Base-by-base conservation (phyloP, 2,888 invertebrate species). In the Piscicola geometra region DNA sequence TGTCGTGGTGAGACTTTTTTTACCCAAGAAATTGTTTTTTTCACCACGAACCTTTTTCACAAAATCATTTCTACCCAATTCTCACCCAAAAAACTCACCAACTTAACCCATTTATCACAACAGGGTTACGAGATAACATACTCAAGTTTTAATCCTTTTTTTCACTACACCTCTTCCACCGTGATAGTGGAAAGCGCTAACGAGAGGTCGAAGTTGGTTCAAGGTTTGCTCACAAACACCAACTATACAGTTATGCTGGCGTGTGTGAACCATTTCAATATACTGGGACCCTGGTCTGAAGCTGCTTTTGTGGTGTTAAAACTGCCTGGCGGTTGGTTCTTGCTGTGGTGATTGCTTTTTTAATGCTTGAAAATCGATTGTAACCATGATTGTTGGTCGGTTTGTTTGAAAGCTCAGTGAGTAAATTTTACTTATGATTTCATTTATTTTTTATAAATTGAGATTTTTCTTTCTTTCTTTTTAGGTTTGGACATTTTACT, bases 81-180 rank as follows among this genome's bases (percentile, higher is more conserved):
- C n/a, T n/a, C n/a, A n/a, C n/a, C n/a, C n/a, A n/a, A n/a, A n/a
- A n/a, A n/a, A n/a, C n/a, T n/a, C n/a, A n/a, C n/a, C n/a, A n/a
- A n/a, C n/a, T n/a, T n/a, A n/a, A n/a, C n/a, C n/a, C n/a, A n/a
- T n/a, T n/a, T n/a, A n/a, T n/a, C n/a, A n/a, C n/a, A n/a, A 30
- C 60, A 73, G 73, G 73, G 73, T 36, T 73, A 64, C 28, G 56
- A 73, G 28, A 35, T 73, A 15, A 60, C n/a, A 32, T 73, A 73
- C 41, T 73, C 73, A 1, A 64, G 36, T 28, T 33, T 56, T 52
- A 36, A 73, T 25, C 36, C 73, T 28, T 36, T 18, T 15, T 33
- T 50, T n/a, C 73, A 35, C 18, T 32, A 67, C 67, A 67, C 35
- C 21, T 73, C 73, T 18, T 73, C 73, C 1, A 73, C 64, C 0